Percentiles rank a stretch among this genome's conserved stretches.
These are phyloP conservation scores for Acleris holmiana DNA, from an alignment of 2,888 invertebrate genomes.

Conservation along the genomic window DNA sequence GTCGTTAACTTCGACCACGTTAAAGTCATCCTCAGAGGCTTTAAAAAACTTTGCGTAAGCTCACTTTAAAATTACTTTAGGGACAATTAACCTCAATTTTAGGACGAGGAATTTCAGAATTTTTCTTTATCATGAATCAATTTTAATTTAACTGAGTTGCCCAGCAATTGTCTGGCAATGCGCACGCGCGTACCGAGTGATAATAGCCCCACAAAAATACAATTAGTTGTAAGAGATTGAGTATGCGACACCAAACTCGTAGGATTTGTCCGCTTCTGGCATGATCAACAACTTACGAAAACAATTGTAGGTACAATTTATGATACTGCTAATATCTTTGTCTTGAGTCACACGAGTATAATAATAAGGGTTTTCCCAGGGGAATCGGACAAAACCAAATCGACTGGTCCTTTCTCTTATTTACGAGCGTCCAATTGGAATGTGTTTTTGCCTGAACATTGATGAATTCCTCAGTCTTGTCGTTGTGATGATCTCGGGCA, in stretches of 20 bases:
- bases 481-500: too few species aligned
- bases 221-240: conserved; percentile 10
- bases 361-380: not conserved
- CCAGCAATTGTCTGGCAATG: conserved; percentile 11
- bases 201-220: conserved; percentile 19
- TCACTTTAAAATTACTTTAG: not conserved
- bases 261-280: conserved; percentile 8
- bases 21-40: not conserved
- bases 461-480: too few species aligned
- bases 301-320: not conserved
- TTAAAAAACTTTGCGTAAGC: not conserved
- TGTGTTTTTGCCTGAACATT: too few species aligned
- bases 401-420: not conserved
- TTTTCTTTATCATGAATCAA: conserved; percentile 24
- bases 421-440: too few species aligned
- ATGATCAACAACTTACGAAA: conserved; percentile 19
- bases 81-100: conserved; percentile 22
- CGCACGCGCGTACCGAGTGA: conserved; percentile 22
- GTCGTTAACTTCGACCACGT: not conserved
- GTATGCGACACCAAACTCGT: conserved; percentile 1
- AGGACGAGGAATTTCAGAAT: not conserved
- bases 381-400: not conserved
- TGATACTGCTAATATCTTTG: not conserved
- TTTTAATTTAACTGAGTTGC: conserved; percentile 22
- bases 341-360: too few species aligned